Conservation (phyloP, 92 coral and sea anemone species). For the Diadumene lineata region DNA sequence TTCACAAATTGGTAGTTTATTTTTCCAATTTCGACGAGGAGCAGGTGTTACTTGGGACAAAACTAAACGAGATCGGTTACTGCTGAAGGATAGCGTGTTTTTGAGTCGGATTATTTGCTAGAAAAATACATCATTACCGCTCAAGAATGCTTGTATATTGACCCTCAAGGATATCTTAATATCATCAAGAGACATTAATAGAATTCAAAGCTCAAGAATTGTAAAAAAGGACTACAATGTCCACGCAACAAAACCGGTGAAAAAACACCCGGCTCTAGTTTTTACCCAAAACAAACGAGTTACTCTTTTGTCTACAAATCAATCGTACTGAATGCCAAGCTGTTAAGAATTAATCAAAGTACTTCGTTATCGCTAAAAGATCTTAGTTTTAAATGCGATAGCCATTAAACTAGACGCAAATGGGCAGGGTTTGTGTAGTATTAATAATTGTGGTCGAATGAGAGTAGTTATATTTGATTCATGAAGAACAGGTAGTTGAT, state of each 20-base stretch:
- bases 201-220: neutral
- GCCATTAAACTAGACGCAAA: neutral
- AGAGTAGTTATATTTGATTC: neutral
- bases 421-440: neutral
- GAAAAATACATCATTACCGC: too few relatives aligned
- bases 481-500: neutral
- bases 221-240: too few relatives aligned
- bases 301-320: neutral
- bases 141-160: too few relatives aligned
- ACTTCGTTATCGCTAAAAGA: conserved; percentile 1
- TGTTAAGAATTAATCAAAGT: neutral
- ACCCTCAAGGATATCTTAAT: too few relatives aligned
- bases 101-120: too few relatives aligned
- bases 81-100: neutral
- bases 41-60: neutral
- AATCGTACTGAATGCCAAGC: neutral
- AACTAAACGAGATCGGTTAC: neutral
- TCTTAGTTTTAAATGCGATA: neutral
- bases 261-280: too few relatives aligned
- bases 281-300: neutral
- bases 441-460: neutral
- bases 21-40: neutral
- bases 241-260: too few relatives aligned
- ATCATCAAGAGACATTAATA: too few relatives aligned
- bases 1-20: neutral